Base-by-base conservation (phyloP, 1,140 invertebrate species). In the Drosophila persimilis region DNA sequence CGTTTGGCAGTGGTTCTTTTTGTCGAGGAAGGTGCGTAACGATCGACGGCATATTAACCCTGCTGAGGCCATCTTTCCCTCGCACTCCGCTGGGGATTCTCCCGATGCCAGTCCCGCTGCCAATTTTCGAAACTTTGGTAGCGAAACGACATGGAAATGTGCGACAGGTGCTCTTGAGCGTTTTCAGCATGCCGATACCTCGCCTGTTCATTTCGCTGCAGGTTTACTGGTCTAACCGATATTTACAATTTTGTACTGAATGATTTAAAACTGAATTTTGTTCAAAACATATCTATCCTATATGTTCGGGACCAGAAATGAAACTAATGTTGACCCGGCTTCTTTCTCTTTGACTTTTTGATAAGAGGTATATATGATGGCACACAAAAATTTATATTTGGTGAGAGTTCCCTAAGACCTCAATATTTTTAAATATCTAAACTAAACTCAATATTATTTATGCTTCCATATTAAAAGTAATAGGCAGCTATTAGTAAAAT, bases 1-100 rank as follows among this genome's bases (percentile, higher is more conserved):
- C 92, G 71, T 95, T 94, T 20, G 94, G 93, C 61, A 98, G 92
- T 6, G 97, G 93, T 88, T 97, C 92, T 35, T 95, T 95, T 53
- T 99, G 92, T 0, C 97, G 95, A 17, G 96, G 96, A 66, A 95
- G 91, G 47, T 94, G 92, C 39, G 94, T 95, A 6, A 95, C 94
- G 44, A 93, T 91, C 5, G 92, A 92, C 17, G 92, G 92, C 55
- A 89, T 80, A 62, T 91, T 93, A 31, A 92, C 73, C 13, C 70
- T 80, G 35, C 75, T 77, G 2, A 65, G 61, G 0, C 80, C 89
- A n/a, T 66, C 75, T 24, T 54, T 60, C 7, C 58, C 73, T 11
- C 81, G 74, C 7, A 80, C 65, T n/a, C 85, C 80, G 24, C 89
- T 89, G 17, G 89, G 90, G 8, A 90, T 90, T 60, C 88, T 73